phyloP scores from a whole-genome alignment of 2,797 vertebrate genomes.

The Dipus sagitta region DNA sequence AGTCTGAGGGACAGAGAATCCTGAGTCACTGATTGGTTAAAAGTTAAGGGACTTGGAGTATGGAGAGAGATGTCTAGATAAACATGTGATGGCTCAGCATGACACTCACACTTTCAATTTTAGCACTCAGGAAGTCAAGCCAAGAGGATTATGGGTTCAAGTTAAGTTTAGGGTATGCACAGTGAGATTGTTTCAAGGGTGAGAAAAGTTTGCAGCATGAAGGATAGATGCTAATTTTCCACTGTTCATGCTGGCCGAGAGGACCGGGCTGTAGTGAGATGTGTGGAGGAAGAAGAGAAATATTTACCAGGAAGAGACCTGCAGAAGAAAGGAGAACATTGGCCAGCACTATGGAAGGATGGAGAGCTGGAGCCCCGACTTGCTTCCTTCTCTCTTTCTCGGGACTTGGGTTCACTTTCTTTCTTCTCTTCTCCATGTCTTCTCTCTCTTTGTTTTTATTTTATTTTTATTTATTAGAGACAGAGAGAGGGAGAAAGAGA shows the following conservation, averaged over 20 bases:
- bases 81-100: not conserved
- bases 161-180: not conserved
- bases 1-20: not conserved
- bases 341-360: not conserved
- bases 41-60: not conserved
- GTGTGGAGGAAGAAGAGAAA: not conserved
- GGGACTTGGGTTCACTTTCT: no score
- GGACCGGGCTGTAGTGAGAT: not conserved
- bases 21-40: not conserved
- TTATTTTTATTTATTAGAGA: no score
- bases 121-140: not conserved
- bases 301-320: not conserved
- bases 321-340: not conserved
- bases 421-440: no score
- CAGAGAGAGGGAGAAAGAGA: no score
- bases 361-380: accelerated
- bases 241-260: no score
- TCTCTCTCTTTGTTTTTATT: no score
- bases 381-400: not conserved
- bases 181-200: not conserved
- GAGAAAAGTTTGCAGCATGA: no score
- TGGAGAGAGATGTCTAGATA: not conserved
- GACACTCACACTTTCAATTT: not conserved
- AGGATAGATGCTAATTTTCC: no score
- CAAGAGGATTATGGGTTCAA: no score